A percentile compares a stretch with the other conserved stretches of the same genome.
Conservation (phyloP, 2,113 vertebrate species). For the Hippocampus zosterae region DNA sequence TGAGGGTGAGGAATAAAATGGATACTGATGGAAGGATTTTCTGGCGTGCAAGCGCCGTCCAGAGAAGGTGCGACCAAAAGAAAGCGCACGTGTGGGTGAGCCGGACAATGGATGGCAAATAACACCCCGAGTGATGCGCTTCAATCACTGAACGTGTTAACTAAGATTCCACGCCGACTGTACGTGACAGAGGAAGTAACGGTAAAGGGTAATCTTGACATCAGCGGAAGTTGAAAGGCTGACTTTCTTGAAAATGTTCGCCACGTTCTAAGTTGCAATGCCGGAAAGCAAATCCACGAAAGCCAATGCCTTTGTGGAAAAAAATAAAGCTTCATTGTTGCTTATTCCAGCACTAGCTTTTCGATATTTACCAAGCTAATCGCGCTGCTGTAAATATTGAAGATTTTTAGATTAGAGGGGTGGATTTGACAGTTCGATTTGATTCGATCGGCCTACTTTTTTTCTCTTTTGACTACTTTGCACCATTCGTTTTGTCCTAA, state of each 20-base stretch:
- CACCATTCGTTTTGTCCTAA: conserved; percentile 12
- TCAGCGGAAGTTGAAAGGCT: no score
- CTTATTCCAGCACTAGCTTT: neutral
- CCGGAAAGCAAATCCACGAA: neutral
- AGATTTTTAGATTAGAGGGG: neutral
- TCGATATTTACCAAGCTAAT: neutral
- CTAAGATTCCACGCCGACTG: neutral
- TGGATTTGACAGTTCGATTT: no score
- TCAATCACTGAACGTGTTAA: neutral
- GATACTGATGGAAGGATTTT: neutral
- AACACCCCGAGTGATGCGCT: neutral
- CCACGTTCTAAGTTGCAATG: no score
- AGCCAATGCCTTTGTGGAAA: neutral
- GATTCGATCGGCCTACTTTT: neutral
- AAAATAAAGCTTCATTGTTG: neutral
- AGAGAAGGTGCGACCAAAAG: conserved; percentile 1
- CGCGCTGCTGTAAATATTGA: neutral
- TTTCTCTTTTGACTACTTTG: conserved; percentile 6
- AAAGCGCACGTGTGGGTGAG: neutral
- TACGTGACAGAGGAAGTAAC: neutral
- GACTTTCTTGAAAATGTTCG: no score
- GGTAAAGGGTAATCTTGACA: no score
- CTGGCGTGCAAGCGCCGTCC: neutral
- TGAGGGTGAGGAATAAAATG: neutral
- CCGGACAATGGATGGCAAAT: neutral